phyloP scores from a whole-genome alignment of 2,797 vertebrate species.

The Hephaestus fuliginosus region DNA sequence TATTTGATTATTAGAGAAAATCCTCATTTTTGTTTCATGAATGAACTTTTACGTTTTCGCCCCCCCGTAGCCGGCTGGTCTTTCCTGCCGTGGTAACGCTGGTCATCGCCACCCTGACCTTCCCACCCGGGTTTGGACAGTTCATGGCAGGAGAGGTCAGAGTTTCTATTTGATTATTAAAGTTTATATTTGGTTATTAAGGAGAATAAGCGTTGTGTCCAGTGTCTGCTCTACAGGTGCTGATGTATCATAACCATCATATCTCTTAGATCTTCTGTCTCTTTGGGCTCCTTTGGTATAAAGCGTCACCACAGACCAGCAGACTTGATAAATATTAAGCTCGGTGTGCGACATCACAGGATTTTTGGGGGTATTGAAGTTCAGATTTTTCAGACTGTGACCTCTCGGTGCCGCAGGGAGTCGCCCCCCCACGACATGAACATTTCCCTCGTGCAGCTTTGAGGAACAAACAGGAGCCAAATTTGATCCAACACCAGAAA shows the following conservation, averaged over 20 bases:
- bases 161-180: neutral
- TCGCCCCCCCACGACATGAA: neutral
- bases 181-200: neutral
- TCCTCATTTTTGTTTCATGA: neutral
- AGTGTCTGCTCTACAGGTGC: neutral
- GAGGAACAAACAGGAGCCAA: neutral
- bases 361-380: conserved; percentile 26
- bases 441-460: neutral
- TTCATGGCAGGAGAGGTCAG: conserved; percentile 98
- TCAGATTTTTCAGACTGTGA: conserved; percentile 2
- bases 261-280: neutral
- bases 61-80: conserved; percentile 86
- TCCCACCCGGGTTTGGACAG: conserved; percentile 95
- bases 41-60: neutral
- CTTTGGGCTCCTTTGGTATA: conserved; percentile 10
- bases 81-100: conserved; percentile 93
- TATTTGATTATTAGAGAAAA: too few relatives aligned
- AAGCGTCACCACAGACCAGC: neutral
- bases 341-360: conserved; percentile 32
- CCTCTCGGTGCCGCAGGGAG: conserved; percentile 1
- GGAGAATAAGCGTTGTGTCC: neutral
- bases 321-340: neutral
- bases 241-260: neutral
- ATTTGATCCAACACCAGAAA: neutral
- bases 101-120: conserved; percentile 91